Percentiles rank a stretch among this genome's conserved stretches.
Evolutionary conservation across 2,113 vertebrate genomes (phyloP).

Genomic region (Chiloscyllium plagiosum): DNA sequence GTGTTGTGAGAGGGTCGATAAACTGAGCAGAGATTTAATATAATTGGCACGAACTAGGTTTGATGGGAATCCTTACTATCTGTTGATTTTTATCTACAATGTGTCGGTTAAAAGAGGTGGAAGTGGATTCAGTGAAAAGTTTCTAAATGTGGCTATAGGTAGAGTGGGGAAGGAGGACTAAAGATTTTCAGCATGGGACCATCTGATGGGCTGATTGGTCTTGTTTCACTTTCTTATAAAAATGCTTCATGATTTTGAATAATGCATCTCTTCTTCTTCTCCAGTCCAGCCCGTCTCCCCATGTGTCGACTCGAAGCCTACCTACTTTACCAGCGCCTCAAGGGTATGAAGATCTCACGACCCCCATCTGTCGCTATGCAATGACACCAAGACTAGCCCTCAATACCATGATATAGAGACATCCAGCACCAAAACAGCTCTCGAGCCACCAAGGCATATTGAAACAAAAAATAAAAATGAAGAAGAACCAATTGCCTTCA

Average conservation of each 20-base stretch:
- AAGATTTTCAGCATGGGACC: background rate
- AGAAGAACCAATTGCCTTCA: background rate
- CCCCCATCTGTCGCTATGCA: background rate
- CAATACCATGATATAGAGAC: background rate
- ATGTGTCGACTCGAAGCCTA: conserved; percentile 3
- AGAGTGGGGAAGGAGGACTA: background rate
- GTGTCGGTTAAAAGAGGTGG: background rate
- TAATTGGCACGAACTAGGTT: background rate
- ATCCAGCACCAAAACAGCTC: background rate
- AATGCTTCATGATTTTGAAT: background rate
- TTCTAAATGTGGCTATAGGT: background rate
- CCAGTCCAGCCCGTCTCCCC: conserved; percentile 37
- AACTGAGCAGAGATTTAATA: background rate
- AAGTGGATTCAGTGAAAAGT: background rate
- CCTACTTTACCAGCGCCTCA: conserved; percentile 35
- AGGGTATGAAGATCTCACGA: conserved; percentile 7
- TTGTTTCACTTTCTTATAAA: background rate
- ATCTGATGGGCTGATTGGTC: background rate
- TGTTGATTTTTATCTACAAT: background rate
- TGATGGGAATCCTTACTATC: background rate
- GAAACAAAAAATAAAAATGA: background rate
- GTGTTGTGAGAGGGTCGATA: background rate
- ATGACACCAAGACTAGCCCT: background rate
- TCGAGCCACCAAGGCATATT: background rate
- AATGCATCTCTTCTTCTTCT: background rate